A percentile compares a stretch with the other conserved stretches of the same genome.
Evolutionary conservation across 1,140 invertebrate species (phyloP).

Genomic region (Sweltsa coloradensis): DNA sequence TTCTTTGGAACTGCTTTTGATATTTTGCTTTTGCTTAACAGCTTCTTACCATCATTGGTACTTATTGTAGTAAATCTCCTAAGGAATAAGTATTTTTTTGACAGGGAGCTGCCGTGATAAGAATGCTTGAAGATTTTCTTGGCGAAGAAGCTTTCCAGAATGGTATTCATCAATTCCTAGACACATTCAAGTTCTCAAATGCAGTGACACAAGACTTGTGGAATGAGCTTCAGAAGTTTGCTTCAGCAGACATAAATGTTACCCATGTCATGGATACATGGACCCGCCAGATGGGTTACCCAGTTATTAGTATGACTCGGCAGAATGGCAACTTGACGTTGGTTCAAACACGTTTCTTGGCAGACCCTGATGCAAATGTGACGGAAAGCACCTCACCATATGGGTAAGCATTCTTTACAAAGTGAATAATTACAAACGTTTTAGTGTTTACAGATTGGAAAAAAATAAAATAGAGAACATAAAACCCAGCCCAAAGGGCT

Average conservation of each 20-base stretch:
- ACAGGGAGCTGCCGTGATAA: conserved; percentile 72
- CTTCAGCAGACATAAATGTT: conserved; percentile 32
- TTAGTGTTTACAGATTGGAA: background rate
- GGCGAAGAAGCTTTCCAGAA: conserved; percentile 57
- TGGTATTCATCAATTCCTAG: conserved; percentile 62
- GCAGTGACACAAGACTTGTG: conserved; percentile 73
- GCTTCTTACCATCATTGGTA: too few species aligned
- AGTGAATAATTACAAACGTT: background rate
- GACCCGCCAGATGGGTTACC: conserved; percentile 86
- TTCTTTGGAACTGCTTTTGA: too few species aligned
- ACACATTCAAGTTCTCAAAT: conserved; percentile 53
- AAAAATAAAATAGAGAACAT: too few species aligned
- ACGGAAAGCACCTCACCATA: conserved; percentile 37
- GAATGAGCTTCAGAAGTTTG: conserved; percentile 39
- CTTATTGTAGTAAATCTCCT: too few species aligned
- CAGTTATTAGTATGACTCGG: conserved; percentile 52
- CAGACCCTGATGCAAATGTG: conserved; percentile 42
- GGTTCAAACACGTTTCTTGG: conserved; percentile 60
- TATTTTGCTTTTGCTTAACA: too few species aligned
- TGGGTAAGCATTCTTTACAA: conserved; percentile 3
- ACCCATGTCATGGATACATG: conserved; percentile 80
- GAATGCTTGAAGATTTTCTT: conserved; percentile 83
- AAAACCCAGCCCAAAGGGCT: too few species aligned
- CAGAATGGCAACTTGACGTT: conserved; percentile 40
- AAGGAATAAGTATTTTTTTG: too few species aligned